Conservation (phyloP, 2,888 invertebrate species). For the Pyralis farinalis region DNA sequence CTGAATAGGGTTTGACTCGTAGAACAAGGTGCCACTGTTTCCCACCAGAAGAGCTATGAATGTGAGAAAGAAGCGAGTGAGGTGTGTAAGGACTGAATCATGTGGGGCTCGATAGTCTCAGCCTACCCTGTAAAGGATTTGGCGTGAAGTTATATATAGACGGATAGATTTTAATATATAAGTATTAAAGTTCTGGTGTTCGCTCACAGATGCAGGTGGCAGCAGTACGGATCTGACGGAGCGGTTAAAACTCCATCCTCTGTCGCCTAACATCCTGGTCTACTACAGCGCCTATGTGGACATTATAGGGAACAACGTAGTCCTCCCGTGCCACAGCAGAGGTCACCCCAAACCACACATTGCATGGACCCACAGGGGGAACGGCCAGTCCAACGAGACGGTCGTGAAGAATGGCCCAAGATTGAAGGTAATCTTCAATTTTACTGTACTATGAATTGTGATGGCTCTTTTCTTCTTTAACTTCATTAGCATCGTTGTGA, state of each 20-base stretch:
- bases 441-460: no score
- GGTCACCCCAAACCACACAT: constrained; percentile 85
- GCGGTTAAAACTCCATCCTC: constrained; percentile 63
- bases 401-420: constrained; percentile 73
- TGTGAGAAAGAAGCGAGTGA: no score
- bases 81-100: no score
- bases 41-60: no score
- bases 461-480: background rate
- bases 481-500: no score
- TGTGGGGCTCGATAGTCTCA: no score
- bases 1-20: no score
- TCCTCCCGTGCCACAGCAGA: constrained; percentile 85
- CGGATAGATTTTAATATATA: no score
- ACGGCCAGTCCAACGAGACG: constrained; percentile 75
- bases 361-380: constrained; percentile 71
- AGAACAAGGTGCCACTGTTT: no score
- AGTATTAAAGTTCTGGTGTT: no score
- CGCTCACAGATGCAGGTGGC: constrained; percentile 45
- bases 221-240: constrained; percentile 46
- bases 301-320: constrained; percentile 81
- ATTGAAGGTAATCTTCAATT: constrained; percentile 75
- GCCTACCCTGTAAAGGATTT: no score
- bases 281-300: constrained; percentile 80
- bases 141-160: no score
- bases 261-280: constrained; percentile 75